Evolutionary conservation across 2,113 vertebrate species (phyloP).

Genomic region (Gallinago media): DNA sequence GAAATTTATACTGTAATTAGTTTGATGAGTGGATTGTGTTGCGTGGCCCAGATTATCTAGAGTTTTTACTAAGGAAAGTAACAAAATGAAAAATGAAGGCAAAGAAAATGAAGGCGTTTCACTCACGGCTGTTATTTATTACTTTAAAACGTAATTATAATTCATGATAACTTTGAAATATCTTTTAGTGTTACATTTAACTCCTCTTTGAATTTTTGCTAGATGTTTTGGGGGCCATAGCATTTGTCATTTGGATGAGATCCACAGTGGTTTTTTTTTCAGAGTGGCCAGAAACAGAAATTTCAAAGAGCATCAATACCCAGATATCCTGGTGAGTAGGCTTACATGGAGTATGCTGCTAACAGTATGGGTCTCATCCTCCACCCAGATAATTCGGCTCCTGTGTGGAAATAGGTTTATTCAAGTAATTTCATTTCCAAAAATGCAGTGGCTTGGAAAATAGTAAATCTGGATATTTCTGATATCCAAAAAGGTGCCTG

Average conservation of each 20-base stretch:
- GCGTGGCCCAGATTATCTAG: not conserved
- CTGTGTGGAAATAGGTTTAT: not conserved
- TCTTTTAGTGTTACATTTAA: not conserved
- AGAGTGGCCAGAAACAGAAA: not conserved
- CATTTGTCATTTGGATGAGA: not conserved
- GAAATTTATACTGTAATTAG: constrained; percentile 64
- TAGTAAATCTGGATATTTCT: not conserved
- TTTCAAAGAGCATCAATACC: not conserved
- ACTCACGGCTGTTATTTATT: not conserved
- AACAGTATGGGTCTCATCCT: not conserved
- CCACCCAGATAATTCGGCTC: not conserved
- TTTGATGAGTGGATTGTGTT: constrained; percentile 23
- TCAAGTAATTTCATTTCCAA: not conserved
- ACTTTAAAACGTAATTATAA: not conserved
- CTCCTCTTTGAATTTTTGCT: not conserved
- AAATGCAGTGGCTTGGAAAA: not conserved
- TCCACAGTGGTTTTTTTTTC: not conserved
- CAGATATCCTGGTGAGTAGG: not conserved
- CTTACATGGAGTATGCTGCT: not conserved
- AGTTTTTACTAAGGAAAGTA: not conserved
- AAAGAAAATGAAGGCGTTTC: not conserved
- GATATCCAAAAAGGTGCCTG: not conserved
- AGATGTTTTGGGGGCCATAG: not conserved
- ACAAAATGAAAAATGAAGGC: not conserved
- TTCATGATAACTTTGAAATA: not conserved